Evolutionary conservation across 2,888 invertebrate genomes (phyloP), one percentile per base, ranked within the genome.

Genomic region (Ephialtes manifestator): DNA sequence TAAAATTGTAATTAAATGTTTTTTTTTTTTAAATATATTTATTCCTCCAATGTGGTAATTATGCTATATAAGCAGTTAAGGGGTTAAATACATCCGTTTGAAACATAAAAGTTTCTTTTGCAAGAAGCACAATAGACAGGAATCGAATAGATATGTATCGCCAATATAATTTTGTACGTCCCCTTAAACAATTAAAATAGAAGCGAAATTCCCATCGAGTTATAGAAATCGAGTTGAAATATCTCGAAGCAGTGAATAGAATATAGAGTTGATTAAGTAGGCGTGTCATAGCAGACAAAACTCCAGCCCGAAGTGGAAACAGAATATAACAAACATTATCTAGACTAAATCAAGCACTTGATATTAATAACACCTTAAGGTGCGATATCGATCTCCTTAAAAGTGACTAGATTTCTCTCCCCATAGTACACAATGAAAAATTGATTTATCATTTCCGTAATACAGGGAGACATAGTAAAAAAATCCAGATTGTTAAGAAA

Each of bases 281-380:
- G 24, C 55, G 20, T 11, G 20, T 55, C 24, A 24, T 53, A 55
- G 55, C 18, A 3, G 5, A 53, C 53, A 10, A 20, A 24, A 24
- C 55, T 2, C 1, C 8, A 11, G 10, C 20, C 55, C 2, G 24
- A 55, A 31, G 11, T 70, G 51, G 51, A 18, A 35, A 48, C 28
- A 15, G 53, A 20, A 18, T 7, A 35, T 70, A 53, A 15, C 48
- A 46, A 46, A 28, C 48, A 18, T 48, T 31, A 70, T 53, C 70
- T 35, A 31, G 11, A 51, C 18, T 53, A n/a, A n/a, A 51, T 53
- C 24, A 68, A 48, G 70, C 20, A 51, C 70, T 70, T n/a, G n/a
- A 70, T 70, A 70, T 70, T 70, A 51, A 53, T 70, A 70, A 70
- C 20, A 51, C 35, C 70, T 35, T 35, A n/a, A 18, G 35, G 31